phyloP scores from a whole-genome alignment of 2,888 invertebrate species.

The Agrochola circellaris region DNA sequence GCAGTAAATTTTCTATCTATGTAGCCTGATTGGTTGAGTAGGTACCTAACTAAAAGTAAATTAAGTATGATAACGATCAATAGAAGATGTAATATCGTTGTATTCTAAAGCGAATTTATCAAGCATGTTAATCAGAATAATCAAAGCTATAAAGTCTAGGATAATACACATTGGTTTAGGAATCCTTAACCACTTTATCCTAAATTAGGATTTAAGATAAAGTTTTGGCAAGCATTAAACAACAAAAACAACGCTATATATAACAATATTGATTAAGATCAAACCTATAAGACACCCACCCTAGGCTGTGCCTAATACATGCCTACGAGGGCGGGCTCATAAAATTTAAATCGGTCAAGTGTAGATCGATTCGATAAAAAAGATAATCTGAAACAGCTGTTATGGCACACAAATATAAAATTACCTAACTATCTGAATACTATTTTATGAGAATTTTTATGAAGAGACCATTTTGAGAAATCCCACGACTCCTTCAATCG shows the following conservation, averaged over 20 bases:
- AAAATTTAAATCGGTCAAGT: conserved; percentile 24
- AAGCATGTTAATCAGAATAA: conserved; percentile 5
- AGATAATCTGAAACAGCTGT: conserved; percentile 2
- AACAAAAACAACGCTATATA: background rate
- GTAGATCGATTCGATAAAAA: conserved; percentile 6
- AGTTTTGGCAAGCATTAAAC: conserved; percentile 3
- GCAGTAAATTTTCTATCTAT: background rate
- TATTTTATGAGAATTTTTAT: background rate
- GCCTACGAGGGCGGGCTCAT: conserved; percentile 8
- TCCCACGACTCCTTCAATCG: background rate
- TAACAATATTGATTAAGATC: background rate
- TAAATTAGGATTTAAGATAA: background rate
- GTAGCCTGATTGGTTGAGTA: background rate
- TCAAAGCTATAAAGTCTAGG: background rate
- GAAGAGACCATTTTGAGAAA: background rate
- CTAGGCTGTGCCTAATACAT: background rate
- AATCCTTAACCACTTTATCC: background rate
- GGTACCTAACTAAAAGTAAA: background rate
- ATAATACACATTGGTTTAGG: background rate
- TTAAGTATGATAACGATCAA: background rate
- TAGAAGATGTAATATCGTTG: background rate
- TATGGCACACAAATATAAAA: background rate
- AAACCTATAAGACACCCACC: background rate
- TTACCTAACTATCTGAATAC: background rate
- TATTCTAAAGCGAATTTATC: conserved; percentile 1